Conservation (phyloP, 2,888 invertebrate genomes). For the Crepidodera aurea region DNA sequence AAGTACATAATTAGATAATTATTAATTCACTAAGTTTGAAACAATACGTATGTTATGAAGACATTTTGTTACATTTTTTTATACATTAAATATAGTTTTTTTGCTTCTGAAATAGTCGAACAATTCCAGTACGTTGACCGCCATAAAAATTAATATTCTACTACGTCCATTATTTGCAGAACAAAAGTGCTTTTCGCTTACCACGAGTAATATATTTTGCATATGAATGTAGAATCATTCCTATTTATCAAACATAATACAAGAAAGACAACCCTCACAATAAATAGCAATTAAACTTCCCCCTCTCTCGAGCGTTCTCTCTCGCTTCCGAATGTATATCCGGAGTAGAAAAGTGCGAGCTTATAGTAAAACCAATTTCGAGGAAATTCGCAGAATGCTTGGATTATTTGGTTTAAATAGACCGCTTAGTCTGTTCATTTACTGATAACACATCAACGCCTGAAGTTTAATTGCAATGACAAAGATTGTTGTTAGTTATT, state of each 20-base stretch:
- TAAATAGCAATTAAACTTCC: constrained; percentile 30
- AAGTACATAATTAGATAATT: constrained; percentile 31
- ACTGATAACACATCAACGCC: constrained; percentile 23
- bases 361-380: constrained; percentile 29
- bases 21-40: constrained; percentile 13
- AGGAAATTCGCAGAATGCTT: constrained; percentile 15
- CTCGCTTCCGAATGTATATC: constrained; percentile 9
- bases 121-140: background rate
- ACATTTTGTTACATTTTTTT: constrained; percentile 30
- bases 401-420: constrained; percentile 31
- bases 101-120: background rate
- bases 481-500: background rate
- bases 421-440: constrained; percentile 30
- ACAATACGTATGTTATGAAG: constrained; percentile 21
- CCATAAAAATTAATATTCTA: background rate
- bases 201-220: background rate
- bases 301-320: background rate
- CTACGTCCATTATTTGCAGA: background rate
- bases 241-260: constrained; percentile 20
- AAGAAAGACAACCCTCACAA: constrained; percentile 19
- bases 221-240: background rate
- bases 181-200: background rate
- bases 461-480: constrained; percentile 1
- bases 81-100: constrained; percentile 31
- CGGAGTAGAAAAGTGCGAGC: constrained; percentile 4